Base-by-base conservation (phyloP, 2,888 invertebrate species). In the Melanotus villosus region DNA sequence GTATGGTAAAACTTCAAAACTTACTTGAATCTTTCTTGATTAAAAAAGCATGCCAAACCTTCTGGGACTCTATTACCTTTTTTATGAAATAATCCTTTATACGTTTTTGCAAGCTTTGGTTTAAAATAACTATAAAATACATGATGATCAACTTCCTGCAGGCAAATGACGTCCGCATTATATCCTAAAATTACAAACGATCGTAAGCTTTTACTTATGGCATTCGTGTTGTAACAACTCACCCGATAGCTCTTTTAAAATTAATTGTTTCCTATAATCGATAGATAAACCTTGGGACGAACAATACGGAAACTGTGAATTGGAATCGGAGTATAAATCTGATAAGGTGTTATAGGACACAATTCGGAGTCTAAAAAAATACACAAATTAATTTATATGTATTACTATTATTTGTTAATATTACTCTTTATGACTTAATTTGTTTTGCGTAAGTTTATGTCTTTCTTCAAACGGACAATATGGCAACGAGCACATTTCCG, bases 141-240 rank as follows among this genome's bases (percentile, higher is more conserved):
- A 84, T 91, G 93, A 7, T 81, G 81, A 82, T 98, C 98, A 0
- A 98, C 95, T 88, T 99, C 98, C 89, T 99, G 98, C 16, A 98
- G 86, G 78, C 97, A 97, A 62, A 97, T 86, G 56, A 98, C 86
- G 83, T 98, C 98, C 18, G 92, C 91, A 85, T 97, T 93, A 82
- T 97, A 98, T 21, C 95, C 96, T 56, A 14, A 34, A 56, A 36
- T 12, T 34, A 14, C 12, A 12, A 14, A 1, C 36, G 12, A 14
- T 1, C 2, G 14, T n/a, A 38, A n/a, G 5, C 5, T 34, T n/a
- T 6, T 34, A 10, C 34, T 10, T n/a, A 34, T 10, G n/a, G n/a
- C n/a, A n/a, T n/a, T n/a, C n/a, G n/a, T n/a, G n/a, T n/a, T n/a
- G n/a, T n/a, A n/a, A n/a, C n/a, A n/a, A n/a, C n/a, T n/a, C n/a